Base-by-base conservation (phyloP, 1,140 invertebrate genomes). In the Bombus haemorrhoidalis region DNA sequence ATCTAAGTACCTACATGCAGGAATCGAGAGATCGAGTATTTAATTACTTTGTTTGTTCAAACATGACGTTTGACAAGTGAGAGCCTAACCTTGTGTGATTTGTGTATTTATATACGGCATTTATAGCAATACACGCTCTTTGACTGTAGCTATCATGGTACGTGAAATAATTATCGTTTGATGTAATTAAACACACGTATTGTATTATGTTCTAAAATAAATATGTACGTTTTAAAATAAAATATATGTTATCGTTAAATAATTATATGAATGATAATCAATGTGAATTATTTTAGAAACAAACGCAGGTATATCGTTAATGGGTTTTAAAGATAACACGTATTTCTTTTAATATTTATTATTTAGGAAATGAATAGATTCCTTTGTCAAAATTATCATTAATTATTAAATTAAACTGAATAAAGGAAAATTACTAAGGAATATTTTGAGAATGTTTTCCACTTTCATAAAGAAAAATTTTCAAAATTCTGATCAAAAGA, bases 61-160 rank as follows among this genome's bases (percentile, higher is more conserved):
- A 90, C 69, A 87, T 90, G 86, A 90, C 78, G 73, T 86, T 73
- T 87, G 80, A 86, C 68, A 85, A 91, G 71, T 86, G 47, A 90
- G 80, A 84, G n/a, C 62, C 69, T 85, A 86, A 91, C 77, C 81
- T 88, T 28, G 15, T 53, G 41, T 39, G 5, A 76, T 86, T 86
- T 84, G 34, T 83, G 43, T 47, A 86, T 88, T 86, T 90, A 69
- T 32, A 80, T 62, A 84, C 37, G 37, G 81, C 74, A 88, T 90
- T 90, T 90, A 71, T 62, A 88, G 18, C 59, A 25, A 72, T 25
- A 72, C 34, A 39, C 81, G 39, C 43, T 32, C 25, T 66, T 41
- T 41, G 12, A 69, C 32, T 47, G 15, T 66, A 47, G 68, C 4
- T 53, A 91, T 59, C 37, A 90, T 90, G 90, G 90, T 91, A 84